Conservation (phyloP, 2,113 vertebrate genomes). For the Mohoua ochrocephala region DNA sequence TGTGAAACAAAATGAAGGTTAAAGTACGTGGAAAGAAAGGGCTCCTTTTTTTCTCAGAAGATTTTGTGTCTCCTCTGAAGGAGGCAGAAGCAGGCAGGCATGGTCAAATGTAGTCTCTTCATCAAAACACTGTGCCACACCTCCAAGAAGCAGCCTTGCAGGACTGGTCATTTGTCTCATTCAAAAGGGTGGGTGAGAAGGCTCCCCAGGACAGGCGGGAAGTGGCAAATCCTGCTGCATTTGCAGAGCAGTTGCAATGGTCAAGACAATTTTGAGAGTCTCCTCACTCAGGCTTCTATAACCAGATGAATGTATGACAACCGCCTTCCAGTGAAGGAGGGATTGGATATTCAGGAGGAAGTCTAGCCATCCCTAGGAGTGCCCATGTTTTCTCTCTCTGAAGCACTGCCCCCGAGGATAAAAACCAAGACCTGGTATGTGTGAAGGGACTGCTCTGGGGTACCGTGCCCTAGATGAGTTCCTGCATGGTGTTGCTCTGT, state of each 20-base stretch:
- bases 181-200: neutral
- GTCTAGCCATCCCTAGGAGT: neutral
- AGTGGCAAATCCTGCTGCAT: neutral
- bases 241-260: neutral
- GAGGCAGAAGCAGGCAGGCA: neutral
- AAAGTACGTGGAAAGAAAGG: neutral
- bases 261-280: neutral
- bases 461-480: fast-evolving
- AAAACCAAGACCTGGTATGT: fast-evolving
- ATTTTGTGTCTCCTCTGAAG: neutral
- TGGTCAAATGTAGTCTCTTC: neutral
- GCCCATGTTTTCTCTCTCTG: neutral
- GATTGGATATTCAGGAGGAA: neutral
- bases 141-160: neutral
- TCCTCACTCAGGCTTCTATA: neutral
- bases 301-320: neutral
- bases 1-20: neutral
- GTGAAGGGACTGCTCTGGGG: neutral
- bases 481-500: neutral
- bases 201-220: fast-evolving
- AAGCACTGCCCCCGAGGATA: neutral
- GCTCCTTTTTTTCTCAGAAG: neutral
- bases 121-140: fast-evolving
- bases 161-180: neutral
- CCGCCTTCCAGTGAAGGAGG: fast-evolving